Evolutionary conservation across 2,797 vertebrate species (phyloP).

Genomic region (Lutjanus argentimaculatus): DNA sequence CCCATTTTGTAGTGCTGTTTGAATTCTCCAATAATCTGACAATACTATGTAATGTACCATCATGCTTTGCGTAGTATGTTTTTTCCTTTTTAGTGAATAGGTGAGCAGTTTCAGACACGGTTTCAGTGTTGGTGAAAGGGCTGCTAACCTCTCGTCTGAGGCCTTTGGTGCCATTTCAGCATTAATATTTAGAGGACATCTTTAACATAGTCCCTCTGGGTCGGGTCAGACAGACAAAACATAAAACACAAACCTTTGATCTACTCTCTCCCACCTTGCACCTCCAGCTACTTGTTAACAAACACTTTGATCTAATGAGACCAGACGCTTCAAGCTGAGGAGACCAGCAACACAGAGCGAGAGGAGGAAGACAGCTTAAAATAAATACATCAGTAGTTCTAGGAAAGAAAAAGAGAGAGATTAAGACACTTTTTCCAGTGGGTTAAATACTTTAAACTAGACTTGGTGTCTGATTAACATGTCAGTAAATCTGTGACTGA

Average conservation of each 20-base stretch:
- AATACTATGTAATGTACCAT: neutral
- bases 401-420: slow-evolving; percentile 20
- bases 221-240: slow-evolving; percentile 22
- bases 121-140: neutral
- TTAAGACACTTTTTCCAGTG: slow-evolving; percentile 28
- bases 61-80: neutral
- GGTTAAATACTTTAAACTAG: slow-evolving; percentile 70
- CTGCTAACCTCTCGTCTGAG: neutral
- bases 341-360: slow-evolving; percentile 18
- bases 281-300: slow-evolving; percentile 22
- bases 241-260: slow-evolving; percentile 20
- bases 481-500: slow-evolving; percentile 5
- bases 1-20: neutral
- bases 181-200: slow-evolving; percentile 17
- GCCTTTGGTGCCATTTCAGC: neutral
- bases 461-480: slow-evolving; percentile 32
- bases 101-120: slow-evolving; percentile 14
- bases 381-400: slow-evolving; percentile 81
- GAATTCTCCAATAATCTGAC: neutral
- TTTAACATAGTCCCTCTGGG: slow-evolving; percentile 3
- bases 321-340: slow-evolving; percentile 20
- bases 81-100: neutral
- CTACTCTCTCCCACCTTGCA: neutral
- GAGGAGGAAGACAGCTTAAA: slow-evolving; percentile 37
- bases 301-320: slow-evolving; percentile 56